Percentiles rank a stretch among this genome's conserved stretches.
Evolutionary conservation across 2,797 vertebrate genomes (phyloP).

Genomic region (Catharus ustulatus): DNA sequence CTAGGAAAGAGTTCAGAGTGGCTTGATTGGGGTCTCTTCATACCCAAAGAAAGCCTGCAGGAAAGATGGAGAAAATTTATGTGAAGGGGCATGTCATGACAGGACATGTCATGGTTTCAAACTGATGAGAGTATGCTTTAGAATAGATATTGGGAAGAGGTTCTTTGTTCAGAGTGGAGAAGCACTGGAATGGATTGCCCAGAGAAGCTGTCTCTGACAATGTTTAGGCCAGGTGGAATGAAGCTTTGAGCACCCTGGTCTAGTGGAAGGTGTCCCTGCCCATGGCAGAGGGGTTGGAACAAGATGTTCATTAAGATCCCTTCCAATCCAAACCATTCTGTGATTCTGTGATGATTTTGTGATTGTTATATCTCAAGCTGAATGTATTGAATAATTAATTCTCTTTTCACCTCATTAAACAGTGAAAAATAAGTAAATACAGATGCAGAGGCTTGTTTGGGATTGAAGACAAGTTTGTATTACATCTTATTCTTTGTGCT

Average conservation of each 20-base stretch:
- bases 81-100: neutral
- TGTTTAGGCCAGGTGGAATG: neutral
- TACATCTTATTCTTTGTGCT: neutral
- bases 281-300: neutral
- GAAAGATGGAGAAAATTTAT: neutral
- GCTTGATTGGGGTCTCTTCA: accelerated
- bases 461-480: neutral
- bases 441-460: neutral
- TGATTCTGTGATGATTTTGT: neutral
- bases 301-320: neutral
- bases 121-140: neutral
- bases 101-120: neutral
- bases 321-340: neutral
- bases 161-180: neutral
- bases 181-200: neutral
- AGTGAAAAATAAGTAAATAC: neutral
- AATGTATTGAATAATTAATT: neutral
- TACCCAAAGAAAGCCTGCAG: neutral
- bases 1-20: neutral
- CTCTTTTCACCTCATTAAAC: neutral
- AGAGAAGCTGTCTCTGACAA: neutral
- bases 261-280: neutral
- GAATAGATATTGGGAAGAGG: neutral
- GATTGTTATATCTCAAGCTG: accelerated
- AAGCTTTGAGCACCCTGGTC: neutral